A percentile compares a stretch with the other conserved stretches of the same genome.
phyloP scores from a whole-genome alignment of 2,797 vertebrate genomes.

The Chiroxiphia lanceolata region DNA sequence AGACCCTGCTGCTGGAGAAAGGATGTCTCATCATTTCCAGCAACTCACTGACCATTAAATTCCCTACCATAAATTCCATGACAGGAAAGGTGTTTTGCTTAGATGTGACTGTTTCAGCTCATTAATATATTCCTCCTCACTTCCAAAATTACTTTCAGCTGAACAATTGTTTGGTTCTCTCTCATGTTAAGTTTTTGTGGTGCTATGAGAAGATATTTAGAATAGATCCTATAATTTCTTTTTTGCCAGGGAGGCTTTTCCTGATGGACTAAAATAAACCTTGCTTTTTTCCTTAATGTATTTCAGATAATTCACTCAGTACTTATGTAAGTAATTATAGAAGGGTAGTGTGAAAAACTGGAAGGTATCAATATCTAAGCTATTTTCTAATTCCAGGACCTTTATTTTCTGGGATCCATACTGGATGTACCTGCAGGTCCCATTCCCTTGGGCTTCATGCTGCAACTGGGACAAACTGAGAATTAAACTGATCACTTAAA shows the following conservation, averaged over 20 bases:
- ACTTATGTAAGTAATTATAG: background rate
- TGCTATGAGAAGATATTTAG: background rate
- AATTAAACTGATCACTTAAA: background rate
- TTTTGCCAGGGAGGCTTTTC: background rate
- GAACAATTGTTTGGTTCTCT: background rate
- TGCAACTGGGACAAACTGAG: background rate
- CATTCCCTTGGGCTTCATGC: background rate
- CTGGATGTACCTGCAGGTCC: background rate
- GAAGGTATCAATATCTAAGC: background rate
- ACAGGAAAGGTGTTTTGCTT: background rate
- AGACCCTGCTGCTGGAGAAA: background rate
- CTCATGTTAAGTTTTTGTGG: background rate
- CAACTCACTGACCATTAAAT: background rate
- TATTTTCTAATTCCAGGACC: background rate
- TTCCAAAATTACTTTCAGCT: background rate
- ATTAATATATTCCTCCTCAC: background rate
- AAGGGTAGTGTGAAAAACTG: background rate
- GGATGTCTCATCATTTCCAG: background rate
- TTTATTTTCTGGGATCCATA: background rate
- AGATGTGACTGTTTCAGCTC: background rate
- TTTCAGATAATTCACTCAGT: background rate
- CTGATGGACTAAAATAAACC: background rate
- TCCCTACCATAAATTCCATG: background rate
- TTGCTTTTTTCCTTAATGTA: background rate
- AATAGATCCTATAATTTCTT: background rate